Evolutionary conservation across 2,113 vertebrate genomes (phyloP).

Genomic region (Epinephelus moara): DNA sequence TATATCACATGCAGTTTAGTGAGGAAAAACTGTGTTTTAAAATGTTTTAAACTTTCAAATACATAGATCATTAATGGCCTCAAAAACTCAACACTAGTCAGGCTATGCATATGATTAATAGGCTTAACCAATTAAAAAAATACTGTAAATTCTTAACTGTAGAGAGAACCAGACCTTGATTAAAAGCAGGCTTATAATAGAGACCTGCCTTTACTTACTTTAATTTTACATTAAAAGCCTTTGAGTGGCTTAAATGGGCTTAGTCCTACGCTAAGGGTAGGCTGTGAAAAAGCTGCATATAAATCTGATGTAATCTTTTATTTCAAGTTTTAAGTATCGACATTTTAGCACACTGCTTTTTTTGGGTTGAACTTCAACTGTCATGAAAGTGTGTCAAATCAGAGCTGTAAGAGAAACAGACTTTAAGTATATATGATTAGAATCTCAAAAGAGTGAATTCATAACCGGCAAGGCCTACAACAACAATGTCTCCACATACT

Average conservation of each 20-base stretch:
- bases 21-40: background rate
- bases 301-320: background rate
- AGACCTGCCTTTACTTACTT: no score
- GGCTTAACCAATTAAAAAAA: background rate
- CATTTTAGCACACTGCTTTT: background rate
- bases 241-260: background rate
- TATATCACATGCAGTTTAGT: background rate
- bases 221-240: background rate
- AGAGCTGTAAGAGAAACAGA: background rate
- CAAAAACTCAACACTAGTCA: background rate
- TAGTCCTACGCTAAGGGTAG: background rate
- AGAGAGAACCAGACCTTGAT: background rate
- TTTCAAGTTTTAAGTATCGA: background rate
- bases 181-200: no score
- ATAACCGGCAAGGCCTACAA: background rate
- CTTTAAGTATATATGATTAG: no score
- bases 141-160: background rate
- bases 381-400: background rate
- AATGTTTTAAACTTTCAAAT: background rate
- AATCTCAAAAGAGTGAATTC: no score
- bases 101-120: background rate
- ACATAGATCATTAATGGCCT: background rate
- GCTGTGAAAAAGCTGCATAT: background rate
- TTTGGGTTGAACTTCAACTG: background rate
- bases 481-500: background rate